phyloP scores from a whole-genome alignment of 2,797 vertebrate genomes.

The Cirrhinus molitorella region DNA sequence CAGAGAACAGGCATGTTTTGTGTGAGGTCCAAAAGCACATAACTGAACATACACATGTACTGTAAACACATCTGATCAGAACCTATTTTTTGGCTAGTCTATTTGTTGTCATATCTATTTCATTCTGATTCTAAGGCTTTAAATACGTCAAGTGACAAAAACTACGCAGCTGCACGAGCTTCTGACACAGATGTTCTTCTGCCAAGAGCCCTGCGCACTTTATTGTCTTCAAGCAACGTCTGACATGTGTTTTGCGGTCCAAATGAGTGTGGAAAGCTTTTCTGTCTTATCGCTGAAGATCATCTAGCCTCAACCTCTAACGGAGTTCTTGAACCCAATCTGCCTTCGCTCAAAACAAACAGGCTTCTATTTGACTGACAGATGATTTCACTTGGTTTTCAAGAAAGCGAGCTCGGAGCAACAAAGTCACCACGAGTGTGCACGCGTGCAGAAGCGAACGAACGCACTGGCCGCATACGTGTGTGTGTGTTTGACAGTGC shows the following conservation, averaged over 20 bases:
- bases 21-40: constrained; percentile 41
- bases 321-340: constrained; percentile 30
- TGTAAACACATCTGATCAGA: constrained; percentile 45
- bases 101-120: constrained; percentile 42
- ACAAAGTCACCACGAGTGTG: background rate
- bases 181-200: constrained; percentile 28
- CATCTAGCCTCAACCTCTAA: constrained; percentile 22
- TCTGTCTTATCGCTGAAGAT: constrained; percentile 31
- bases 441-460: constrained; percentile 11
- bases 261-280: constrained; percentile 23
- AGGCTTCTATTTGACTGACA: constrained; percentile 32
- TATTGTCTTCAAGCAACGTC: constrained; percentile 23
- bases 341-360: constrained; percentile 22
- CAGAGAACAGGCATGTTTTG: constrained; percentile 43
- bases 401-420: background rate
- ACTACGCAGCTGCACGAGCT: constrained; percentile 36
- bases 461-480: constrained; percentile 10
- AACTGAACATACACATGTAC: constrained; percentile 37
- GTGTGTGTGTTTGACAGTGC: constrained; percentile 54
- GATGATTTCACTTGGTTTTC: constrained; percentile 7
- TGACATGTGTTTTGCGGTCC: constrained; percentile 30
- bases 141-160: constrained; percentile 48
- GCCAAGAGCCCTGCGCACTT: constrained; percentile 32
- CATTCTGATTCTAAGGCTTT: constrained; percentile 21
- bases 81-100: constrained; percentile 27